Percentiles rank a stretch among this genome's conserved stretches.
phyloP scores from a whole-genome alignment of 2,888 invertebrate genomes.

The Drosophila eohydei region DNA sequence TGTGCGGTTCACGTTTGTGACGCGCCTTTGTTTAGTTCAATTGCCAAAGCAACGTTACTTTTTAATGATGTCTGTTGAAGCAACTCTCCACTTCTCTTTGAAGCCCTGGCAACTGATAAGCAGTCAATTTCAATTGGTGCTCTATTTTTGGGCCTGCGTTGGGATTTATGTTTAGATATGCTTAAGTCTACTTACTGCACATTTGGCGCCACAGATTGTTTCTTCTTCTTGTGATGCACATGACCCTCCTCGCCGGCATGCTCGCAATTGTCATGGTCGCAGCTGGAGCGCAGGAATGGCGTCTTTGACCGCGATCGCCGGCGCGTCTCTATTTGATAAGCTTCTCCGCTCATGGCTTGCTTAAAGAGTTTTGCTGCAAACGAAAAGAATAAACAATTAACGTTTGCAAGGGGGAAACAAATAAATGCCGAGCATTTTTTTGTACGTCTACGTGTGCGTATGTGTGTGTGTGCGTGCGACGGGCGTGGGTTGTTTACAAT shows the following conservation, averaged over 20 bases:
- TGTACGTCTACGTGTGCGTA: not conserved
- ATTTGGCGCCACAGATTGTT: constrained; percentile 66
- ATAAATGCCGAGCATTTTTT: constrained; percentile 24
- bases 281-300: constrained; percentile 87
- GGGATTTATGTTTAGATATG: not conserved
- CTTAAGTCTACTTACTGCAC: constrained; percentile 79
- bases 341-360: constrained; percentile 75
- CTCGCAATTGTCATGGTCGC: constrained; percentile 87
- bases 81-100: not conserved
- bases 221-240: constrained; percentile 85
- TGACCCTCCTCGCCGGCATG: constrained; percentile 86
- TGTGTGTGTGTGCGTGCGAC: constrained; percentile 15
- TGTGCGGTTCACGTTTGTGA: constrained; percentile 21
- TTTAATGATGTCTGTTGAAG: not conserved
- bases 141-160: not conserved
- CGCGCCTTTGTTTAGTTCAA: constrained; percentile 16
- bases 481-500: constrained; percentile 72
- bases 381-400: constrained; percentile 32
- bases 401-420: constrained; percentile 18
- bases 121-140: not conserved
- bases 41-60: constrained; percentile 31
- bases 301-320: constrained; percentile 90
- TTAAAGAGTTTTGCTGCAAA: constrained; percentile 41
- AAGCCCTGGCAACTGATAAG: constrained; percentile 4
- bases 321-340: constrained; percentile 86